Conservation (phyloP, 1,140 invertebrate species). For the Eupristina koningsbergeri region DNA sequence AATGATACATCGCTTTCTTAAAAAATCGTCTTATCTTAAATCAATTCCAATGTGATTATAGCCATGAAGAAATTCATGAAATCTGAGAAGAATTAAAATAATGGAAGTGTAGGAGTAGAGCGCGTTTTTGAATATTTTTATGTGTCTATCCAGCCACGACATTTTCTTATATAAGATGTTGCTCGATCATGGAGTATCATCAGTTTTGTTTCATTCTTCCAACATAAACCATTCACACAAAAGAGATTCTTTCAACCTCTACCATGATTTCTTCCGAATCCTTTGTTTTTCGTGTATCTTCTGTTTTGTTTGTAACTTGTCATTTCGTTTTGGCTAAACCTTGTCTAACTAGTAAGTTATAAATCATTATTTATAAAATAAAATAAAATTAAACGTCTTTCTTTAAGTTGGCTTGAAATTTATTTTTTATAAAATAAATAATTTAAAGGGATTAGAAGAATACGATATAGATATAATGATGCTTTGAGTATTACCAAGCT, state of each 20-base stretch:
- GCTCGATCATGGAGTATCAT: constrained; percentile 4
- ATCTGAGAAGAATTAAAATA: constrained; percentile 12
- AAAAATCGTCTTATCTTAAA: neutral
- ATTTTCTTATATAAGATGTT: constrained; percentile 24
- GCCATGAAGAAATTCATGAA: constrained; percentile 19
- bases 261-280: neutral
- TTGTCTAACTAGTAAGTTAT: neutral
- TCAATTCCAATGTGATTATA: neutral
- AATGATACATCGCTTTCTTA: neutral
- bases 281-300: neutral
- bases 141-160: neutral
- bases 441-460: too few species aligned
- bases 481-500: too few species aligned
- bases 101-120: neutral
- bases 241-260: neutral
- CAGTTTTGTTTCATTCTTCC: neutral
- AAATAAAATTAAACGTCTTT: neutral
- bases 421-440: neutral
- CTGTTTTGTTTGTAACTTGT: neutral
- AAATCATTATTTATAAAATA: neutral
- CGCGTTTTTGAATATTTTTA: neutral
- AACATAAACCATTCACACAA: neutral
- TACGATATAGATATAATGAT: too few species aligned
- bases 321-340: neutral
- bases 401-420: neutral